Evolutionary conservation across 1,140 invertebrate genomes (phyloP).

Genomic region (Apis laboriosa): DNA sequence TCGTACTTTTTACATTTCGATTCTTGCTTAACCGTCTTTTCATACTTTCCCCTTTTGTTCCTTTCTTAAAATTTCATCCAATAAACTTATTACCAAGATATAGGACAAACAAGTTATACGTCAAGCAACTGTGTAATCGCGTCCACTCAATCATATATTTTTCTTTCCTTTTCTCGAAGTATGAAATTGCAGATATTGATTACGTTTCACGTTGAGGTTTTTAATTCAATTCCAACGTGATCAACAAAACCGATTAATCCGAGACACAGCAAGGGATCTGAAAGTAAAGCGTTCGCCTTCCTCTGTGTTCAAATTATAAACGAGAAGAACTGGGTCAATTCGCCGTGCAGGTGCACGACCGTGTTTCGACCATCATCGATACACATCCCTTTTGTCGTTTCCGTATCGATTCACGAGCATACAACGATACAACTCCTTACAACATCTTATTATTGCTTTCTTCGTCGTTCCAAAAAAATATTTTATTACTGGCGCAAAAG

Average conservation of each 20-base stretch:
- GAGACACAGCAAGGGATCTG: slow-evolving; percentile 9
- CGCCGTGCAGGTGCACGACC: slow-evolving; percentile 56
- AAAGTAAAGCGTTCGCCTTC: slow-evolving; percentile 46
- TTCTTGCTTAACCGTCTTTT: background rate
- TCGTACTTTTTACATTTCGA: background rate
- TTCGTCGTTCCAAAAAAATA: too few relatives aligned
- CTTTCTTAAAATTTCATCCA: slow-evolving; percentile 4
- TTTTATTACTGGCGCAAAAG: too few relatives aligned
- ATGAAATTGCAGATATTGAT: slow-evolving; percentile 3
- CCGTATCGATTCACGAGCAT: slow-evolving; percentile 38
- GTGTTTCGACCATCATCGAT: slow-evolving; percentile 51
- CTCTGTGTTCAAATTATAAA: slow-evolving; percentile 52
- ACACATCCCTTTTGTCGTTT: slow-evolving; percentile 50
- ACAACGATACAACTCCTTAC: background rate
- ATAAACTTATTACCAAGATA: background rate
- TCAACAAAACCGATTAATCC: slow-evolving; percentile 15
- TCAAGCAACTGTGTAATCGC: background rate
- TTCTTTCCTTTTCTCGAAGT: background rate
- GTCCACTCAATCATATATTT: background rate
- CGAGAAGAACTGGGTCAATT: slow-evolving; percentile 60
- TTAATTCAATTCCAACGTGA: slow-evolving; percentile 3
- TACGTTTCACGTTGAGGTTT: background rate
- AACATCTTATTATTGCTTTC: background rate
- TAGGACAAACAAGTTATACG: background rate
- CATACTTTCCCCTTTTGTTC: background rate